Conservation (phyloP, 2,797 vertebrate genomes). For the Cryptoblepharus egeriae region DNA sequence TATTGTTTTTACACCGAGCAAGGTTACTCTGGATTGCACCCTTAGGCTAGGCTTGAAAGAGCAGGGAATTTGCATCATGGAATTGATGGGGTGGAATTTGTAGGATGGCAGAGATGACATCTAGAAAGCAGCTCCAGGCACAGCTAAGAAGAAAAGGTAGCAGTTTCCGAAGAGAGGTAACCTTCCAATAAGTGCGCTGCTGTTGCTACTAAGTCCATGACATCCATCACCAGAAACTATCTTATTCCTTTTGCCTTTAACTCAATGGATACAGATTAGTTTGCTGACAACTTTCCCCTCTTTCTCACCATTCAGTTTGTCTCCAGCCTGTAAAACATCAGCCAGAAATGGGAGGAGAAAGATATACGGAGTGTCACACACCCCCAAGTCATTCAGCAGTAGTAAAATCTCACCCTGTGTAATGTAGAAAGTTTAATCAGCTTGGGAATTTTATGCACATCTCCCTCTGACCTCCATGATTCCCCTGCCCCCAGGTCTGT, state of each 20-base stretch:
- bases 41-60: too few relatives aligned
- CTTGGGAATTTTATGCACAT: slow-evolving; percentile 60
- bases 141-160: too few relatives aligned
- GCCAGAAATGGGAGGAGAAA: slow-evolving; percentile 54
- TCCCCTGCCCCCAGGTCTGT: slow-evolving; percentile 34
- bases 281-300: slow-evolving; percentile 41
- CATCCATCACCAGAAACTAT: neutral
- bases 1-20: too few relatives aligned
- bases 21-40: too few relatives aligned
- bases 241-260: slow-evolving; percentile 23
- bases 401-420: slow-evolving; percentile 57
- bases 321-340: slow-evolving; percentile 57
- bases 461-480: slow-evolving; percentile 56
- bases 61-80: too few relatives aligned
- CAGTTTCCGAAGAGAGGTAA: too few relatives aligned
- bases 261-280: slow-evolving; percentile 18
- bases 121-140: too few relatives aligned
- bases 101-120: too few relatives aligned
- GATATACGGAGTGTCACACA: slow-evolving; percentile 30
- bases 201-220: neutral
- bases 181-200: too few relatives aligned
- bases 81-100: too few relatives aligned
- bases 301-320: neutral
- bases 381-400: slow-evolving; percentile 52
- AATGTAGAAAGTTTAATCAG: slow-evolving; percentile 66